Evolutionary conservation across 2,797 vertebrate species (phyloP).

Genomic region (Rhinella marina): DNA sequence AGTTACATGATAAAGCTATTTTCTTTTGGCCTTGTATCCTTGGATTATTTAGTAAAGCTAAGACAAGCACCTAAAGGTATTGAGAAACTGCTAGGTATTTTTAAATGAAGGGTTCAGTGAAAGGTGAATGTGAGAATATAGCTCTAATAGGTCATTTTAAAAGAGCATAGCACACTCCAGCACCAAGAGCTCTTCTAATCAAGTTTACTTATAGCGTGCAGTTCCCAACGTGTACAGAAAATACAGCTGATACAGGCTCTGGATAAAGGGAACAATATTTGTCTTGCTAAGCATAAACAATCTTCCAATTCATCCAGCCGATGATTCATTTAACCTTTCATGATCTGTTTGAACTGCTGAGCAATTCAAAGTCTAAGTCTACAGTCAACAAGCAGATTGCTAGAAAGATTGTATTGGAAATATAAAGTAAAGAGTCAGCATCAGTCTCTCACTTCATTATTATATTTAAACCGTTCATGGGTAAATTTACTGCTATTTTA

Average conservation of each 20-base stretch:
- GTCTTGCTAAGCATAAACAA: slow-evolving; percentile 44
- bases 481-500: neutral
- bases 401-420: slow-evolving; percentile 22
- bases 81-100: slow-evolving; percentile 30
- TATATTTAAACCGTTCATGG: neutral
- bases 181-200: slow-evolving; percentile 29
- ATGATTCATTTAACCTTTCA: slow-evolving; percentile 45
- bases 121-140: slow-evolving; percentile 35
- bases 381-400: slow-evolving; percentile 24
- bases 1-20: slow-evolving; percentile 18
- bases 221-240: slow-evolving; percentile 15
- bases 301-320: slow-evolving; percentile 36
- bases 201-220: slow-evolving; percentile 37
- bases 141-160: slow-evolving; percentile 47
- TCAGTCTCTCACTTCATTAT: neutral
- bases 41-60: slow-evolving; percentile 30
- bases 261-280: slow-evolving; percentile 31
- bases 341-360: slow-evolving; percentile 37
- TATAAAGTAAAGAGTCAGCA: slow-evolving; percentile 24
- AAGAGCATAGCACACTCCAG: slow-evolving; percentile 34
- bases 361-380: slow-evolving; percentile 22
- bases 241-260: slow-evolving; percentile 22
- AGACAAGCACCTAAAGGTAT: slow-evolving; percentile 30
- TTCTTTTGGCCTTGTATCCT: slow-evolving; percentile 18
- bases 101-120: slow-evolving; percentile 39